These are phyloP conservation scores for Coranthus polyacanthus DNA, from an alignment of 2,797 vertebrate genomes.

Conservation along the genomic window DNA sequence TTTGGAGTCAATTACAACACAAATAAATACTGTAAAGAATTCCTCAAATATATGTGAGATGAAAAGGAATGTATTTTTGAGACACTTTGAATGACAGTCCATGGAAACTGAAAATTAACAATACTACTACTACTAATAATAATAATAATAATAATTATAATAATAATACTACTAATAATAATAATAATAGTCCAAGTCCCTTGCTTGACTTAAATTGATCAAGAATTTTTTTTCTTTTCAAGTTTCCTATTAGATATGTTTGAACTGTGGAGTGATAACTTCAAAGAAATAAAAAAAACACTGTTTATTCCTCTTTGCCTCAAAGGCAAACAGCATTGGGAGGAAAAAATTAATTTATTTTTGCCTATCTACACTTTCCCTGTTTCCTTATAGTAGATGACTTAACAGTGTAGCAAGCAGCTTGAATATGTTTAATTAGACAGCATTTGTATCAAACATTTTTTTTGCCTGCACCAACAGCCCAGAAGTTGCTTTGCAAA, in stretches of 20 bases:
- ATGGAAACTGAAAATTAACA: no score
- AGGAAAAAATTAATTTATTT: constrained; percentile 67
- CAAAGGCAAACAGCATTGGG: constrained; percentile 70
- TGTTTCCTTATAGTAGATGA: constrained; percentile 63
- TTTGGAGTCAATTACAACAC: not conserved
- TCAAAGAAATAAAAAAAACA: constrained; percentile 77
- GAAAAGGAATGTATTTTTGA: constrained; percentile 17
- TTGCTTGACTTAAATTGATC: constrained; percentile 62
- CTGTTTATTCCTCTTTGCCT: constrained; percentile 74
- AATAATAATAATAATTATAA: constrained; percentile 3
- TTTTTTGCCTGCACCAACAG: constrained; percentile 47
- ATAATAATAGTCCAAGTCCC: constrained; percentile 16
- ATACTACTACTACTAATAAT: no score
- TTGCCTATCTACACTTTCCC: constrained; percentile 68
- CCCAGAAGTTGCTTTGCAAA: constrained; percentile 72
- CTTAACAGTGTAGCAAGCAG: constrained; percentile 57
- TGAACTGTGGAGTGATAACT: constrained; percentile 67
- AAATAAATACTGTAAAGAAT: constrained; percentile 8
- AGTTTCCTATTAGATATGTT: constrained; percentile 74
- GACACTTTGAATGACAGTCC: constrained; percentile 44
- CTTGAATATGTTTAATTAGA: constrained; percentile 78
- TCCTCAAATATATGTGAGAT: not conserved
- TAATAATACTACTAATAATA: no score
- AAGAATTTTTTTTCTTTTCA: constrained; percentile 63
- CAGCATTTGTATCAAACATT: constrained; percentile 76